Conservation (phyloP, 2,888 invertebrate species). For the Archips xylosteana region DNA sequence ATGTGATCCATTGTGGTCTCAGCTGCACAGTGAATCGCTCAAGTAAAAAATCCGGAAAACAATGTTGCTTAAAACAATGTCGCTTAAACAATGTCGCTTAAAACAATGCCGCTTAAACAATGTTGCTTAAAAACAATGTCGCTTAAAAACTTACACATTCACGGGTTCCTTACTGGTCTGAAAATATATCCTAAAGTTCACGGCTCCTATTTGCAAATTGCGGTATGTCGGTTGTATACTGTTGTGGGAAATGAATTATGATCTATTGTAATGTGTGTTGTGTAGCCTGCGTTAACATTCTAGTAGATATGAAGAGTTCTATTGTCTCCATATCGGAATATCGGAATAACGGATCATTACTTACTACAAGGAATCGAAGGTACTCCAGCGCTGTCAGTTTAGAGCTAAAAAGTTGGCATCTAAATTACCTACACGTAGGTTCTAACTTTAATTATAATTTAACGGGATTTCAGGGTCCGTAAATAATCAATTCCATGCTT, state of each 20-base stretch:
- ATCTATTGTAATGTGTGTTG: conserved; percentile 84
- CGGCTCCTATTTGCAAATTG: conserved; percentile 83
- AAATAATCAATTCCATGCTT: conserved; percentile 68
- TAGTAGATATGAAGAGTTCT: conserved; percentile 79
- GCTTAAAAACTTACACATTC: conserved; percentile 47
- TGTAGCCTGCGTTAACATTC: conserved; percentile 80
- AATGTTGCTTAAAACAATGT: conserved; percentile 35
- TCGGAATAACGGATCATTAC: conserved; percentile 83
- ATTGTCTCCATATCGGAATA: conserved; percentile 79
- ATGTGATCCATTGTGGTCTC: conserved; percentile 82
- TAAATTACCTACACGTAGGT: conserved; percentile 12
- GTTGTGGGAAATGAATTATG: conserved; percentile 81
- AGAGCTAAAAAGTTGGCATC: conserved; percentile 62
- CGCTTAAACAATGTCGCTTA: conserved; percentile 5
- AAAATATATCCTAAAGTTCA: conserved; percentile 73
- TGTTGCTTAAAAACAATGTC: conserved; percentile 49
- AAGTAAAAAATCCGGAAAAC: conserved; percentile 80
- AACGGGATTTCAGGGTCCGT: conserved; percentile 30
- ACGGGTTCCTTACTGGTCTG: conserved; percentile 63
- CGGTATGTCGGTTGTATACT: conserved; percentile 82
- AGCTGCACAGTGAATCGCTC: conserved; percentile 79
- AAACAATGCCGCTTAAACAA: conserved; percentile 25
- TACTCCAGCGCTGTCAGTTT: conserved; percentile 64
- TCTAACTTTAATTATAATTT: conserved; percentile 32
- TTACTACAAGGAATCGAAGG: conserved; percentile 78